These are phyloP conservation scores for Cottoperca gobio DNA, from an alignment of 2,797 vertebrate species.

Conservation along the genomic window DNA sequence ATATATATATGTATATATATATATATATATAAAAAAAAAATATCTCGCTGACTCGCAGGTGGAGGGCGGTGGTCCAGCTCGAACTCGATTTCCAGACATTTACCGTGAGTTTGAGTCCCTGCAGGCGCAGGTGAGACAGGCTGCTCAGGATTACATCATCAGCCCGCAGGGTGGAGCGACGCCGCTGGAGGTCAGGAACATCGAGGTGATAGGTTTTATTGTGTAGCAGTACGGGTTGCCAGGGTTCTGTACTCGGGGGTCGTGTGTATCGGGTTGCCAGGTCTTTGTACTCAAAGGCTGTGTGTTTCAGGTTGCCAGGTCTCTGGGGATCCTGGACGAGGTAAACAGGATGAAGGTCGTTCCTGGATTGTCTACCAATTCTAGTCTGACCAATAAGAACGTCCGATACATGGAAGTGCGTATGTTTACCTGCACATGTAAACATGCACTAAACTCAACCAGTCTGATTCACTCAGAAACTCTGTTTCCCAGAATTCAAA, in stretches of 20 bases:
- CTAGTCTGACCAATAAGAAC: constrained; percentile 63
- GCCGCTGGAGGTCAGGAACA: constrained; percentile 88
- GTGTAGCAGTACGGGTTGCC: no score
- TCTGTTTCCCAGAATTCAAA: constrained; percentile 80
- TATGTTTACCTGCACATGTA: not conserved
- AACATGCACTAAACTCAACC: not conserved
- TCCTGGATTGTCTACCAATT: constrained; percentile 55
- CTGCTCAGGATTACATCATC: constrained; percentile 90
- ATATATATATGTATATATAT: no score
- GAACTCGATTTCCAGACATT: constrained; percentile 90
- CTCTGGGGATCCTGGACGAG: constrained; percentile 89
- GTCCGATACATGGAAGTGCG: constrained; percentile 81
- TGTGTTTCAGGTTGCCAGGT: constrained; percentile 88
- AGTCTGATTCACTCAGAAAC: not conserved
- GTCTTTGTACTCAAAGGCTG: no score
- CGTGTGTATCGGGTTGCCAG: no score
- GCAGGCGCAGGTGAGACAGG: constrained; percentile 88
- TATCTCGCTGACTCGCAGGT: no score
- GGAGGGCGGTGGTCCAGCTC: constrained; percentile 81
- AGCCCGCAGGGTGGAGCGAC: constrained; percentile 77
- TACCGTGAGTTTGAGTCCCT: constrained; percentile 95
- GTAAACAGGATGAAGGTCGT: constrained; percentile 75
- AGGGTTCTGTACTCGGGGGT: no score
- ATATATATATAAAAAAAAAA: no score
- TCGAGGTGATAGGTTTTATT: constrained; percentile 81